Conservation (phyloP, 2,797 vertebrate genomes). For the Phrynocephalus guinanensis region DNA sequence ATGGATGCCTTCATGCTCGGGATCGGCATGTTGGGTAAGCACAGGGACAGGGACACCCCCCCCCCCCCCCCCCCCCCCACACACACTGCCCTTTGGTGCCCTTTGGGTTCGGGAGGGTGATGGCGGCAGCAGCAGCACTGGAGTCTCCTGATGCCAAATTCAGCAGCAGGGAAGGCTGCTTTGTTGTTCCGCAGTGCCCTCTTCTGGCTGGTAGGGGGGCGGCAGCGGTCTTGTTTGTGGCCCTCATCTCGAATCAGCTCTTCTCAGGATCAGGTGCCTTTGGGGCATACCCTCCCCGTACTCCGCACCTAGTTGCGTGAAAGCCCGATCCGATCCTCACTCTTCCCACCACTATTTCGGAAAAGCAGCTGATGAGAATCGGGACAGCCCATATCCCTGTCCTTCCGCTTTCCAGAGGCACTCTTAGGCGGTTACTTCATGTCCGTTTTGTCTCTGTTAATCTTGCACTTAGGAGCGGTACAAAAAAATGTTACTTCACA, state of each 20-base stretch:
- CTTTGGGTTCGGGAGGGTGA: background rate
- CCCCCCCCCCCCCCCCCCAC: too few species aligned
- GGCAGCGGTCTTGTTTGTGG: background rate
- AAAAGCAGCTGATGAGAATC: too few species aligned
- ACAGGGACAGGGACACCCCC: background rate
- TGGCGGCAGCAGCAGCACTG: background rate
- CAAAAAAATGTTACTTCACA: too few species aligned
- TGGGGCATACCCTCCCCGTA: background rate
- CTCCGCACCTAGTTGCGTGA: background rate
- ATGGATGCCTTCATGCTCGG: constrained; percentile 99
- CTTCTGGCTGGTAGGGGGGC: constrained; percentile 63
- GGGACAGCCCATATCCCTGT: background rate
- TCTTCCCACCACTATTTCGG: background rate
- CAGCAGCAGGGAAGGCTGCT: rapidly evolving
- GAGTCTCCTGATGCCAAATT: background rate
- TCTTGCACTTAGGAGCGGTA: too few species aligned
- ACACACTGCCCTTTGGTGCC: background rate
- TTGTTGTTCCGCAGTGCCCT: constrained; percentile 64
- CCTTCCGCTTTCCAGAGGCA: too few species aligned
- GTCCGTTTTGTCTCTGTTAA: too few species aligned
- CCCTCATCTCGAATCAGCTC: too few species aligned
- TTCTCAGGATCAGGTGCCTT: too few species aligned
- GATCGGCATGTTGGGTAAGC: constrained; percentile 98
- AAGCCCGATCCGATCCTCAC: background rate
- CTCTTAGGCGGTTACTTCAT: too few species aligned